Base-by-base conservation (phyloP, 2,113 vertebrate species). In the Orycteropus afer region DNA sequence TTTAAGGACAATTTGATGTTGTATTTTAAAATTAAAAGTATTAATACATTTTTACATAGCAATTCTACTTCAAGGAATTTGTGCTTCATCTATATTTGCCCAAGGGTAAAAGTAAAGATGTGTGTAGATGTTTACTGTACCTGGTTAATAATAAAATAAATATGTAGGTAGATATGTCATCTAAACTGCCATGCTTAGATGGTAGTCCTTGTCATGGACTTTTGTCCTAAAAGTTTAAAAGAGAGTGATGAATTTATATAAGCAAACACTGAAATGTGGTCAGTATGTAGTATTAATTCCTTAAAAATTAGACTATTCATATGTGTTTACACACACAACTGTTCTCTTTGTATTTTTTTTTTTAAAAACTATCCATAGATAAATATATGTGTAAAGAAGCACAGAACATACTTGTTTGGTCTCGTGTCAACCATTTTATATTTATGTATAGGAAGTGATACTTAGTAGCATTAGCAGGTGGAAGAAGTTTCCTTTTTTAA, bases 21-120 rank as follows among this genome's bases (percentile, higher is more conserved):
- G 11, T 45, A 47, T 93, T 95, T 91, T 40, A 78, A 73, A 91
- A 78, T 53, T 65, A 49, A 78, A 93, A 57, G 32, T 29, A 37
- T 63, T 57, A 34, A 32, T 65, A 49, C 17, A 47, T 65, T 40
- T 92, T 37, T 51, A 47, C 10, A 29, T 51, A 61, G 2, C 20
- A 78, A 20, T 97, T 95, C 27, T 49, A 34, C 34, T 55, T 71
- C 13, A 63, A n/a, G 47, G 25, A 55, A 0, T 85, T 23, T 85
- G 20, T 25, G 15, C 11, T 85, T 86, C 51, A n/a, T 90, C 23
- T 82, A 7, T 81, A 47, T 82, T 86, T 86, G 12, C 25, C 27
- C 40, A 79, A 45, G 17, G 10, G 15, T n/a, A 20, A 78, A 77
- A 74, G 18, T 79, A 63, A 13, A 86, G 34, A 85, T 59, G 42